Evolutionary conservation across 2,888 invertebrate species (phyloP).

Genomic region (Lepas anatifera): DNA sequence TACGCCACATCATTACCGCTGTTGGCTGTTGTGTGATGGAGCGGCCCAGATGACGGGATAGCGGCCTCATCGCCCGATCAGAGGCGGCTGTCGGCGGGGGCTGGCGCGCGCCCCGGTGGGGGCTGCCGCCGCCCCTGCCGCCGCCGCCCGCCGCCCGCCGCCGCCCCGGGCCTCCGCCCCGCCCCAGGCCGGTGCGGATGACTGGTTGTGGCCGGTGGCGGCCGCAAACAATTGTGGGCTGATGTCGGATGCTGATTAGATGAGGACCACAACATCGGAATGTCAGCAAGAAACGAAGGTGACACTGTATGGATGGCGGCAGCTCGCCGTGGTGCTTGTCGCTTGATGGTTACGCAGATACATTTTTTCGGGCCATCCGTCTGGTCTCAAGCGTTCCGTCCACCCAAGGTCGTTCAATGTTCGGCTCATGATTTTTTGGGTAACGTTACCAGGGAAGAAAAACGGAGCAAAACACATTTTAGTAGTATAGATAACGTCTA

Average conservation of each 20-base stretch:
- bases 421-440: no score
- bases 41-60: background rate
- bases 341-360: no score
- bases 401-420: no score
- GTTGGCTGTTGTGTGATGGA: background rate
- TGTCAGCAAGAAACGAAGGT: background rate
- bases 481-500: no score
- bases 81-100: constrained; percentile 5
- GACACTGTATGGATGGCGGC: no score
- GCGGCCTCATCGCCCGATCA: background rate
- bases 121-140: background rate
- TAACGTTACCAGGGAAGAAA: no score
- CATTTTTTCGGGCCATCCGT: no score
- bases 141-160: background rate
- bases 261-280: background rate
- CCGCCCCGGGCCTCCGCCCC: background rate
- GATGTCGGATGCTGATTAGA: constrained; percentile 1
- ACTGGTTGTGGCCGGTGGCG: background rate
- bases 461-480: no score
- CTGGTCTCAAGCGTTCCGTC: no score
- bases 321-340: no score
- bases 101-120: background rate
- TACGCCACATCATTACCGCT: background rate
- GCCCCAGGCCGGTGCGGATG: background rate
- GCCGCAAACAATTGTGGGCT: constrained; percentile 2